Percentiles rank a stretch among this genome's conserved stretches.
phyloP scores from a whole-genome alignment of 2,113 vertebrate species.

The Tauraco erythrolophus region DNA sequence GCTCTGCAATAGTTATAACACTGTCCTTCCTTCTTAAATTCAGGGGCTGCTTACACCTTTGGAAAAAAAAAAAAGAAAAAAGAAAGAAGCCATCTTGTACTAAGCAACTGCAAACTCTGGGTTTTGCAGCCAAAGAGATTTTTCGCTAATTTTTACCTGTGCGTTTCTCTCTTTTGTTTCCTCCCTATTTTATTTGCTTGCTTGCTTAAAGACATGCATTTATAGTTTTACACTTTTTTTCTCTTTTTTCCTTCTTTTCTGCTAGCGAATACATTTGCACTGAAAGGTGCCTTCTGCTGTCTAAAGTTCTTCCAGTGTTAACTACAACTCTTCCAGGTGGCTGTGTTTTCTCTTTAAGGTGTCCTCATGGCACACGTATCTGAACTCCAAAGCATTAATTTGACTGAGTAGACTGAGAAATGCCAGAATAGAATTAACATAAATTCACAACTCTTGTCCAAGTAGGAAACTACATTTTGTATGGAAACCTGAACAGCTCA shows the following conservation, averaged over 20 bases:
- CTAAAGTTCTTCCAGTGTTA: background rate
- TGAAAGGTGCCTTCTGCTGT: background rate
- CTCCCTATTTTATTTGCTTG: background rate
- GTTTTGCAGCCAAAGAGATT: background rate
- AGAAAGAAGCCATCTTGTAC: background rate
- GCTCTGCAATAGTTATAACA: background rate
- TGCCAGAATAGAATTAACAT: background rate
- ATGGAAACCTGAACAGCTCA: background rate
- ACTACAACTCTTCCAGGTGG: background rate
- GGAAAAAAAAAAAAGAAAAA: background rate
- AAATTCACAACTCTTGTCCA: background rate
- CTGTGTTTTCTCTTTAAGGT: background rate
- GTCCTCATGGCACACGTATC: background rate
- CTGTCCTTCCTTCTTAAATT: background rate
- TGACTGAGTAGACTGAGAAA: background rate
- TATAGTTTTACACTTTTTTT: background rate
- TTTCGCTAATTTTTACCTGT: background rate
- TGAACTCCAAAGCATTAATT: background rate
- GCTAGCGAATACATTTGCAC: background rate
- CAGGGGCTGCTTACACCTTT: background rate
- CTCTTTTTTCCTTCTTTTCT: background rate
- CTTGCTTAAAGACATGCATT: background rate
- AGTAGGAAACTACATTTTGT: background rate
- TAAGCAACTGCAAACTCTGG: background rate
- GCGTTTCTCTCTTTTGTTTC: background rate